Percentiles rank a stretch among this genome's conserved stretches.
These are phyloP conservation scores for Anthopleura sola DNA, from an alignment of 64 coral and sea anemone genomes.

Conservation along the genomic window DNA sequence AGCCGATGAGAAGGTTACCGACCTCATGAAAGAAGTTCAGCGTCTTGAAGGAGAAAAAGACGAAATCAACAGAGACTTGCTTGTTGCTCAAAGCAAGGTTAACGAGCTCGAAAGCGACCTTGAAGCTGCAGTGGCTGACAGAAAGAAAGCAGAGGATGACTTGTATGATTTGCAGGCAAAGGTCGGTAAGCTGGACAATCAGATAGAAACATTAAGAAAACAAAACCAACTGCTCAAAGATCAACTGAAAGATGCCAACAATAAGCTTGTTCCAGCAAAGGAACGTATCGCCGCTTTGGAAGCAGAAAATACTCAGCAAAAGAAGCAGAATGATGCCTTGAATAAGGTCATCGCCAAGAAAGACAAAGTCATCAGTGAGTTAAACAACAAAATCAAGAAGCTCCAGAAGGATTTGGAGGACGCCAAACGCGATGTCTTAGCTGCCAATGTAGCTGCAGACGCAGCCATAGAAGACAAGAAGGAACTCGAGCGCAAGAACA, in stretches of 20 bases:
- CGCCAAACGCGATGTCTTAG: conserved; percentile 56
- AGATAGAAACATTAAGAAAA: conserved; percentile 71
- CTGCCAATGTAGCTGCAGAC: conserved; percentile 69
- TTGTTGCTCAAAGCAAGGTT: conserved; percentile 61
- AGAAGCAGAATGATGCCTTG: conserved; percentile 69
- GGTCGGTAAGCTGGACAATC: conserved; percentile 80
- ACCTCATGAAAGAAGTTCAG: conserved; percentile 53
- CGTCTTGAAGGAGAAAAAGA: conserved; percentile 81
- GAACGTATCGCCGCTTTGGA: conserved; percentile 61
- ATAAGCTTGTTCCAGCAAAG: conserved; percentile 75
- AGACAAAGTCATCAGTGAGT: conserved; percentile 66
- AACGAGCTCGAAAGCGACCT: conserved; percentile 82
- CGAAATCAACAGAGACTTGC: conserved; percentile 65
- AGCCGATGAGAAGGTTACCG: conserved; percentile 55
- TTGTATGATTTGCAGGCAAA: conserved; percentile 64
- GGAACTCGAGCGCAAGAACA: conserved; percentile 69
- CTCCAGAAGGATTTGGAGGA: conserved; percentile 63
- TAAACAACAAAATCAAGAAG: conserved; percentile 88
- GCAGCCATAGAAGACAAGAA: conserved; percentile 62
- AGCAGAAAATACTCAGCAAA: conserved; percentile 54
- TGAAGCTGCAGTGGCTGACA: conserved; percentile 62
- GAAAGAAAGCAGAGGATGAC: conserved; percentile 81
- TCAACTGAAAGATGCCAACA: conserved; percentile 77
- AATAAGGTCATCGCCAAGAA: conserved; percentile 76
- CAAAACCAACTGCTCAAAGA: conserved; percentile 84